Base-by-base conservation (phyloP, 1,140 invertebrate genomes). In the Pararge aegeria region DNA sequence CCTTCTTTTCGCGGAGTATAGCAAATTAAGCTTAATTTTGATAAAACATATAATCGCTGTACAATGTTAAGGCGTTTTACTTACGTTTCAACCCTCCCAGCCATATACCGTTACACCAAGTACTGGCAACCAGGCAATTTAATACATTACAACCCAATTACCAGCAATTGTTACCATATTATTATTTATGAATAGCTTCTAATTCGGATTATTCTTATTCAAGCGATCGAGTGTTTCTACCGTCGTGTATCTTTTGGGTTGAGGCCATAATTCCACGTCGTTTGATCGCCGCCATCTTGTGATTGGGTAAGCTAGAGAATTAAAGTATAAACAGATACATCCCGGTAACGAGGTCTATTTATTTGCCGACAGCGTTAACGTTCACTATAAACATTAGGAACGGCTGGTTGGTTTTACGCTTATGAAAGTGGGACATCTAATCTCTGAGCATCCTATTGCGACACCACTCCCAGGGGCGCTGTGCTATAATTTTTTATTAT, bases 361-460 rank as follows among this genome's bases (percentile, higher is more conserved):
- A 66, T 62, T 55, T 55, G 30, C 18, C 10, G 9, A 13, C 21
- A 12, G 18, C 38, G 16, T 42, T 27, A 59, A 62, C 38, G 18
- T 40, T 40, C 54, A 34, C 16, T 42, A 61, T 51, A 66, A 56
- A 67, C 58, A 64, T 44, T 24, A 61, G 57, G 24, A 56, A 53
- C 60, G 48, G 29, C 51, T 51, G 55, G 50, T 53, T 55, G 53
- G 61, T 62, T 69, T 69, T 55, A 61, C 51, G 60, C 29, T 50
- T 34, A 48, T 34, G 61, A 64, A 70, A 64, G 57, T 64, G 52
- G 64, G 61, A 58, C 68, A 56, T 58, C 51, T 61, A 61, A 64
- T 58, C 57, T 63, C 18, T 20, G 53, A 27, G 60, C 54, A 67
- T 64, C 64, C 64, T 70, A 64, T 67, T 70, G 64, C 64, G 61